These are phyloP conservation scores for Axis porcinus DNA, from an alignment of 2,113 vertebrate species.

Conservation along the genomic window DNA sequence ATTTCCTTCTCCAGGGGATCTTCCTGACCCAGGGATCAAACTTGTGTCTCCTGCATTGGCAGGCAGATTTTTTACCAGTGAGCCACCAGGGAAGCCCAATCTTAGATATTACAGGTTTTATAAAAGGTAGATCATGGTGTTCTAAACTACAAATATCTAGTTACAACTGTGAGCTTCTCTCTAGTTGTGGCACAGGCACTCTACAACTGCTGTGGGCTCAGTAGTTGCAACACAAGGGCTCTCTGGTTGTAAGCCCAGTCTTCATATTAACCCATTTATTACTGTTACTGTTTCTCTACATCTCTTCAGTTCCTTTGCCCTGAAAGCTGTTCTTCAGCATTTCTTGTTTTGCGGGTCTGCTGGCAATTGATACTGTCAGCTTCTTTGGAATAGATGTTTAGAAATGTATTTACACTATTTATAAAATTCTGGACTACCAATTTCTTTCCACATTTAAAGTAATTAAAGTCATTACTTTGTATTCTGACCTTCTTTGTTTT, in stretches of 20 bases:
- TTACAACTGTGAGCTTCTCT: background rate
- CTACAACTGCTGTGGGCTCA: background rate
- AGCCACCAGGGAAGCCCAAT: background rate
- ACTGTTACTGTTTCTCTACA: background rate
- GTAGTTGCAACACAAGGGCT: background rate
- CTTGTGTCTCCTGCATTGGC: background rate
- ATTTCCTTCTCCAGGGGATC: background rate
- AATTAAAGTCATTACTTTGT: background rate
- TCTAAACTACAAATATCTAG: background rate
- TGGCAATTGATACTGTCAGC: background rate
- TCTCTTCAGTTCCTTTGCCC: background rate
- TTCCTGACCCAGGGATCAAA: background rate
- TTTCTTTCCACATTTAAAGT: background rate
- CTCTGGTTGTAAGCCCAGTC: background rate
- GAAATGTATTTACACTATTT: background rate
- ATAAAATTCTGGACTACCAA: background rate
- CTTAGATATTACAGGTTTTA: background rate
- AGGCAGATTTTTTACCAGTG: background rate
- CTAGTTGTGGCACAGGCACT: background rate
- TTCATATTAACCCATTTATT: background rate
- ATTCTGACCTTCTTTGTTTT: background rate
- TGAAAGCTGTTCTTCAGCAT: background rate
- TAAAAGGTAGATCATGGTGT: background rate
- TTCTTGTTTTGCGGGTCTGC: background rate
- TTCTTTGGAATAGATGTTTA: background rate